Evolutionary conservation across 2,888 invertebrate species (phyloP).

Genomic region (Agriotes lineatus): DNA sequence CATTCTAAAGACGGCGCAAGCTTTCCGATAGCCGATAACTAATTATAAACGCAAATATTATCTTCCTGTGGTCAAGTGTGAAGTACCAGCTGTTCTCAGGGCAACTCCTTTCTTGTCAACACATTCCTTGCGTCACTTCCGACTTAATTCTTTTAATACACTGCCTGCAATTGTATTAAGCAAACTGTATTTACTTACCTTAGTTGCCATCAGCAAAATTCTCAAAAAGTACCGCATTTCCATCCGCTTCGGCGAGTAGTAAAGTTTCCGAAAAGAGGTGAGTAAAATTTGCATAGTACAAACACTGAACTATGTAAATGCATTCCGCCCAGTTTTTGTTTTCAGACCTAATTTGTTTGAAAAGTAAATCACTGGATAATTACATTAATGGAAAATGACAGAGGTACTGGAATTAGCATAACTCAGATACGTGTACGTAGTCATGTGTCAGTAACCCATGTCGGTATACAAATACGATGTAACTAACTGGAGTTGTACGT

Average conservation of each 20-base stretch:
- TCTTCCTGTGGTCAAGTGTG: conserved; percentile 53
- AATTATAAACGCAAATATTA: conserved; percentile 54
- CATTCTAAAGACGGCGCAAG: conserved; percentile 3
- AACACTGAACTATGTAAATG: no score
- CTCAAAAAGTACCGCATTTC: no score
- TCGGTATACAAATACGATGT: not conserved
- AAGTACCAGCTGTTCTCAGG: conserved; percentile 47
- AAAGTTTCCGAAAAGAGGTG: no score
- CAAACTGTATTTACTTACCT: no score
- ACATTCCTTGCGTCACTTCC: conserved; percentile 51
- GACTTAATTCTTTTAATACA: conserved; percentile 34
- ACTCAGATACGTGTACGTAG: conserved; percentile 15
- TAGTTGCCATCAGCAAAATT: not conserved
- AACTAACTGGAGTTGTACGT: conserved; percentile 24
- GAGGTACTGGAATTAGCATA: not conserved
- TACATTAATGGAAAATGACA: conserved; percentile 4
- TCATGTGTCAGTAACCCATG: conserved; percentile 27
- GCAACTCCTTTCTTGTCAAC: conserved; percentile 49
- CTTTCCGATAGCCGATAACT: conserved; percentile 35
- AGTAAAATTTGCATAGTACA: no score
- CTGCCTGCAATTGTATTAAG: conserved; percentile 4
- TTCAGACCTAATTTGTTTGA: no score
- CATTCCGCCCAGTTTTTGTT: no score
- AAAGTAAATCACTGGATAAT: no score
- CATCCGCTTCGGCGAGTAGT: not conserved